Evolutionary conservation across 2,113 vertebrate species (phyloP).

Genomic region (Thomomys bottae): DNA sequence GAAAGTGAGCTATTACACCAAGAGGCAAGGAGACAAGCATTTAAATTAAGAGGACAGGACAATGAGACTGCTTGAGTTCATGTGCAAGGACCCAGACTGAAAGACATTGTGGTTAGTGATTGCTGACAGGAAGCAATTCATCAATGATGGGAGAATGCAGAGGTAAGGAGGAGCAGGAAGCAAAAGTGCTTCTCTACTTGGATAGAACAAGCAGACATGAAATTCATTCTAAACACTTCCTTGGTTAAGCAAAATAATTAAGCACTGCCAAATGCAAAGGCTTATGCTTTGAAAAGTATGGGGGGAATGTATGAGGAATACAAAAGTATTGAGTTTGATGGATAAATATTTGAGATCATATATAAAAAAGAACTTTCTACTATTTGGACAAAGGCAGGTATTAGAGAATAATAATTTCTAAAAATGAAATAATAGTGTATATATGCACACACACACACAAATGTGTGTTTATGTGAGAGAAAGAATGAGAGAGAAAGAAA

Average conservation of each 20-base stretch:
- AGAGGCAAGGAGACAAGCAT: conserved; percentile 56
- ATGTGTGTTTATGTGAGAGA: too few relatives aligned
- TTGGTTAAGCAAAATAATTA: conserved; percentile 49
- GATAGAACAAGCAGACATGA: conserved; percentile 64
- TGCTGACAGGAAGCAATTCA: conserved; percentile 65
- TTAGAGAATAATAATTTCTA: background rate
- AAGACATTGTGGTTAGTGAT: conserved; percentile 67
- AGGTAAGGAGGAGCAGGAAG: conserved; percentile 43
- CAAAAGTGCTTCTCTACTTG: conserved; percentile 22
- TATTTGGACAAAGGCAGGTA: background rate
- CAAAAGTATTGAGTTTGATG: conserved; percentile 41
- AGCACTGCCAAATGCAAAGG: conserved; percentile 62
- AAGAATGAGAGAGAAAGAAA: background rate
- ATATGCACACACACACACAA: too few relatives aligned
- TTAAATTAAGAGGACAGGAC: conserved; percentile 58
- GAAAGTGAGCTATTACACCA: conserved; percentile 62
- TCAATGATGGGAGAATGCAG: conserved; percentile 40
- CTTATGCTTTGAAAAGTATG: conserved; percentile 68
- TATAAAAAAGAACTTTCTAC: conserved; percentile 14
- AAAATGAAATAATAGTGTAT: background rate
- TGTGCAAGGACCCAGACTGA: conserved; percentile 39
- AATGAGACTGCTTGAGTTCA: conserved; percentile 57
- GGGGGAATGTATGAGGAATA: conserved; percentile 3
- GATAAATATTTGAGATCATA: conserved; percentile 39
- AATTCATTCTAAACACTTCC: conserved; percentile 37